Evolutionary conservation across 2,888 invertebrate genomes (phyloP).

Genomic region (Stenchaetothrips biformis): DNA sequence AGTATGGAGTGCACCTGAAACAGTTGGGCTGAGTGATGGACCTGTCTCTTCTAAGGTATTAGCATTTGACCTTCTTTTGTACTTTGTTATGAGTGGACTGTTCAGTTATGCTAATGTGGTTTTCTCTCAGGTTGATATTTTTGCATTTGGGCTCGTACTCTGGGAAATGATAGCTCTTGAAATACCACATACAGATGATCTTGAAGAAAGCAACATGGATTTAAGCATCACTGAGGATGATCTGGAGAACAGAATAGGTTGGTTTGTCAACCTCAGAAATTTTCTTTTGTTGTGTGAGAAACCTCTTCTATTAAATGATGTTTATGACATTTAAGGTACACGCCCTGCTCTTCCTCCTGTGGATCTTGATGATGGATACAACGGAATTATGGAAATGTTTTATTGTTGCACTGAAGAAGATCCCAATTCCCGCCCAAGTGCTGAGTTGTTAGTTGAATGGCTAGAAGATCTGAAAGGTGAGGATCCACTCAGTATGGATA

Average conservation of each 20-base stretch:
- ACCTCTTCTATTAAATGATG: neutral
- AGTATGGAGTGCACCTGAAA: constrained; percentile 75
- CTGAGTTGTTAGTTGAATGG: constrained; percentile 51
- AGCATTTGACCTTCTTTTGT: constrained; percentile 14
- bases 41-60: constrained; percentile 26
- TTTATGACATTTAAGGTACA: constrained; percentile 52
- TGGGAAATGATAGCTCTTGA: constrained; percentile 76
- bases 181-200: constrained; percentile 57
- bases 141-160: constrained; percentile 69
- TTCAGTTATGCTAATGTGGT: neutral
- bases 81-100: constrained; percentile 24
- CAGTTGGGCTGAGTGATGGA: constrained; percentile 50
- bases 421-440: constrained; percentile 56
- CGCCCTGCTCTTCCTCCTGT: constrained; percentile 66
- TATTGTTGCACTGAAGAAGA: constrained; percentile 62
- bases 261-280: neutral
- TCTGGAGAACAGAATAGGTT: constrained; percentile 40
- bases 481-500: neutral
- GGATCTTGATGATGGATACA: constrained; percentile 55
- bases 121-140: constrained; percentile 66
- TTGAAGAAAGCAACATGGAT: constrained; percentile 36
- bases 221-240: constrained; percentile 37
- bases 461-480: constrained; percentile 41
- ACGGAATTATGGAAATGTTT: constrained; percentile 62
- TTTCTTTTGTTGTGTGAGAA: constrained; percentile 25